Evolutionary conservation across 1,140 invertebrate genomes (phyloP), one percentile per base, ranked within the genome.

Genomic region (Drosophila aff.): DNA sequence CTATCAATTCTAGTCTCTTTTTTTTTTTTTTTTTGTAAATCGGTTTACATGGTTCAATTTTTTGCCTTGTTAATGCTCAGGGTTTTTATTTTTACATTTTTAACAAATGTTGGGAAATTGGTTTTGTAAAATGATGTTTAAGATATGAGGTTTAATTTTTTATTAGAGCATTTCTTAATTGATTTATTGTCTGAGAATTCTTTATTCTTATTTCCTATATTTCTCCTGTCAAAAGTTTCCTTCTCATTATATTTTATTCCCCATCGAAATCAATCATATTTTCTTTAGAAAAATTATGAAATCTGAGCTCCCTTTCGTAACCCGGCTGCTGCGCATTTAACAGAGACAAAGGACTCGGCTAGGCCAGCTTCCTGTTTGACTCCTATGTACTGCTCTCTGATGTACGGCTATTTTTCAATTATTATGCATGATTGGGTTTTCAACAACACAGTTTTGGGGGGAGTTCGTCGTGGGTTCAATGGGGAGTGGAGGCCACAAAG

Each of bases 391-490:
- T 36, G 44, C 33, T 50, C 33, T 52, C 57, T 57, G 43, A 52
- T 72, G 49, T 71, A 52, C 23, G 71, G 76, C 85, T 74, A 89
- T 89, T 91, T 91, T 91, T 79, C 89, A 91, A 91, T 91, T 85
- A 91, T 91, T 91, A 92, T 91, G 84, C 89, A 91, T 91, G 84
- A 85, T 76, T 89, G 89, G 59, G 59, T 91, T 90, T 83, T 66
- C 58, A 66, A 64, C 81, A 64, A 72, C 15, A 57, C 53, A 40
- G 38, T 28, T 46, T 38, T 31, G 21, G 28, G 49, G 28, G 23
- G 10, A 16, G 33, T 23, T 38, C 21, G 21, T 16, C 8, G 15
- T 57, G 21, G 57, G 40, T 38, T 46, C 53, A n/a, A 43, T 26
- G 47, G 50, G 50, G 16, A 44, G 43, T 49, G 36, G 21, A 33